Percentiles rank a stretch among this genome's conserved stretches.
These are phyloP conservation scores for Sandelia bainsii DNA, from an alignment of 2,797 vertebrate genomes.

Conservation along the genomic window DNA sequence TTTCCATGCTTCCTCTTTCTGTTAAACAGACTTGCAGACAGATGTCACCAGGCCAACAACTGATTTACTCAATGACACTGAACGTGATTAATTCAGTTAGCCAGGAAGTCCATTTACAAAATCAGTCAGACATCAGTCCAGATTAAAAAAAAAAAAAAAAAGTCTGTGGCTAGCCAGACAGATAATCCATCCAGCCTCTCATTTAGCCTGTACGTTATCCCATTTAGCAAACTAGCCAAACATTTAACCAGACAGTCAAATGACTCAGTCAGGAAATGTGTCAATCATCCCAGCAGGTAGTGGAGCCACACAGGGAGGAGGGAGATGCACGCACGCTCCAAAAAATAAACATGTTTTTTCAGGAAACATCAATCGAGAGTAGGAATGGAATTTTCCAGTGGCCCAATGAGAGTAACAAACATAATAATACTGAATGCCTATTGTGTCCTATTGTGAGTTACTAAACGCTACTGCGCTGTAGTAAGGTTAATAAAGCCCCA, in stretches of 20 bases:
- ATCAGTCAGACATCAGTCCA: not conserved
- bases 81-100: conserved; percentile 31
- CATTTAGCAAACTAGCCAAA: conserved; percentile 8
- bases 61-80: conserved; percentile 18
- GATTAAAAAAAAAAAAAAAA: conserved; percentile 7
- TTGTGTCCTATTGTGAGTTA: conserved; percentile 1
- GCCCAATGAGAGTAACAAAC: conserved; percentile 42
- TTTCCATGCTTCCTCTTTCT: conserved; percentile 22
- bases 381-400: conserved; percentile 70
- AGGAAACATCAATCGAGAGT: conserved; percentile 60
- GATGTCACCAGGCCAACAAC: conserved; percentile 15
- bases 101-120: conserved; percentile 20
- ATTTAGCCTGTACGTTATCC: not conserved
- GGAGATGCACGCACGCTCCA: conserved; percentile 28
- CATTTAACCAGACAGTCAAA: conserved; percentile 11
- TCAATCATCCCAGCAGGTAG: conserved; percentile 65
- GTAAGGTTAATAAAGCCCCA: not conserved
- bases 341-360: conserved; percentile 81
- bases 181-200: not conserved
- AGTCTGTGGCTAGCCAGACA: not conserved
- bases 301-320: conserved; percentile 47
- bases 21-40: conserved; percentile 9
- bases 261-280: conserved; percentile 53
- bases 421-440: conserved; percentile 12
- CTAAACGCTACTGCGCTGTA: not conserved